phyloP scores from a whole-genome alignment of 2,113 vertebrate genomes.

The Bubalus kerabau region DNA sequence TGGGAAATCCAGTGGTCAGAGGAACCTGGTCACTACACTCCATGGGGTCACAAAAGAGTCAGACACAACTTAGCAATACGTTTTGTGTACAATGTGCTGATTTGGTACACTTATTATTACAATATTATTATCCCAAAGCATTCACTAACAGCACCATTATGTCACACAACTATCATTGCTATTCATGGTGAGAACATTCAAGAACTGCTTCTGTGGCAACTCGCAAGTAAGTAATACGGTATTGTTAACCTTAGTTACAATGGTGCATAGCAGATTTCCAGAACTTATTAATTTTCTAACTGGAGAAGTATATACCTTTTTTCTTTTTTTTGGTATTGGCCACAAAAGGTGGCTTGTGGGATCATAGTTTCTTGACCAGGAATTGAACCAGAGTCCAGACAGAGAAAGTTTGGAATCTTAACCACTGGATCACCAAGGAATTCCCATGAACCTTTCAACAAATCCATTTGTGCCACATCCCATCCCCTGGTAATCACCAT shows the following conservation, averaged over 20 bases:
- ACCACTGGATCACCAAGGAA: not conserved
- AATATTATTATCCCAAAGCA: not conserved
- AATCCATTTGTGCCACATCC: not conserved
- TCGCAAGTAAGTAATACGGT: not conserved
- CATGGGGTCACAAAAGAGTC: not conserved
- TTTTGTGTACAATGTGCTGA: not conserved
- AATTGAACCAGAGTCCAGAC: not conserved
- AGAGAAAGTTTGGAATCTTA: not conserved
- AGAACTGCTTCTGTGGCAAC: not conserved
- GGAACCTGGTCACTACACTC: not conserved
- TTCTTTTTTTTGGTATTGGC: not conserved
- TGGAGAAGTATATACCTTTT: not conserved
- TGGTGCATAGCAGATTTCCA: not conserved
- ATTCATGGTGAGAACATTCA: not conserved
- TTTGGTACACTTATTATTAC: not conserved
- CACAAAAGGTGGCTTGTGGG: not conserved
- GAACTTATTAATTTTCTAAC: not conserved
- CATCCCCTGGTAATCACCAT: not conserved
- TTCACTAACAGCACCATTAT: not conserved
- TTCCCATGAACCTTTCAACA: not conserved
- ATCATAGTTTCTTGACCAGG: not conserved
- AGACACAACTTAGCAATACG: not conserved
- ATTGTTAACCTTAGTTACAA: not conserved
- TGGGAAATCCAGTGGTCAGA: not conserved
- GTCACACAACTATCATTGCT: not conserved